phyloP scores from a whole-genome alignment of 2,888 invertebrate genomes.

The Didymodactylos carnosus region DNA sequence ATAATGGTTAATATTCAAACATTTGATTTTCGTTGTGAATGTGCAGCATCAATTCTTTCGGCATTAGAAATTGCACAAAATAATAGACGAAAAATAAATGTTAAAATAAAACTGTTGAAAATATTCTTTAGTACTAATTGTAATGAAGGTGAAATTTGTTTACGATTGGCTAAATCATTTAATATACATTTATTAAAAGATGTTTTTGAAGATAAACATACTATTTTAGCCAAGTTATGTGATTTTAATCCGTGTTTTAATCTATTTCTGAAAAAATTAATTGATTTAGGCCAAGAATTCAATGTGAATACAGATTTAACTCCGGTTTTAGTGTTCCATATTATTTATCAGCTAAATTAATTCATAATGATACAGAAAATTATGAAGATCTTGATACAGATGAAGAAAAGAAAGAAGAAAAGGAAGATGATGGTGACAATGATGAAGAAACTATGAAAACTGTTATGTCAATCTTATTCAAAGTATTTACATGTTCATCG shows the following conservation, averaged over 20 bases:
- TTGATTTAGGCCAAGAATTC: neutral
- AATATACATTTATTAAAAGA: neutral
- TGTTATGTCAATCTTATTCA: neutral
- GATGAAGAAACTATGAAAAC: neutral
- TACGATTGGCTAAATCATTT: neutral
- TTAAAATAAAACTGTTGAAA: neutral
- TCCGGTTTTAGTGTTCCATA: neutral
- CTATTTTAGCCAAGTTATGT: neutral
- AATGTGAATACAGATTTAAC: neutral
- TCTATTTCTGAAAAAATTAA: neutral
- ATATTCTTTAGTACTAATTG: neutral
- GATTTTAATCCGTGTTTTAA: neutral
- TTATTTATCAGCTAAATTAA: neutral
- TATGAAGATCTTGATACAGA: neutral
- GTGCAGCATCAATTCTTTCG: neutral
- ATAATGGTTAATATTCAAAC: neutral
- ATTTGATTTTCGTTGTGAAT: neutral
- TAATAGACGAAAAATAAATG: neutral
- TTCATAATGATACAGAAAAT: neutral
- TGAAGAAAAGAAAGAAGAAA: too few relatives aligned
- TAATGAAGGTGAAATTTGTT: neutral
- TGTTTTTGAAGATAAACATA: neutral
- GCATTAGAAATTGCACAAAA: neutral
- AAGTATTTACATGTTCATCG: neutral
- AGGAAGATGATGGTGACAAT: neutral